Evolutionary conservation across 2,113 vertebrate species (phyloP).

Genomic region (Tupaia tana): DNA sequence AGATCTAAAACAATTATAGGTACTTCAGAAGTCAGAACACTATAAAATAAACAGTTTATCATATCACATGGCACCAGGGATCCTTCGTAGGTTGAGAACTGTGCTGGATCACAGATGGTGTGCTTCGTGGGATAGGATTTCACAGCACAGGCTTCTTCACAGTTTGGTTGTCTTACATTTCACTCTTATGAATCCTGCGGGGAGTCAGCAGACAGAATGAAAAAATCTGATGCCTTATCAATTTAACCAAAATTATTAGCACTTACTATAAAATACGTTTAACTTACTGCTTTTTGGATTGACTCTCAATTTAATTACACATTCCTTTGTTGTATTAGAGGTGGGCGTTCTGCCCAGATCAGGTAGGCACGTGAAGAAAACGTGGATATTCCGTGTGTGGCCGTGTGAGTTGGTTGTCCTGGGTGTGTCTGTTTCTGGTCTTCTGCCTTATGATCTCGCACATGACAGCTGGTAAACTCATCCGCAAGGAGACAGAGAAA

Average conservation of each 20-base stretch:
- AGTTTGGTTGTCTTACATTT: conserved; percentile 19
- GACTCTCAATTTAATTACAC: background rate
- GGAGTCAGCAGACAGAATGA: background rate
- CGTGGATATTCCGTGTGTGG: background rate
- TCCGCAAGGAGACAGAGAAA: background rate
- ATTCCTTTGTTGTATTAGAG: background rate
- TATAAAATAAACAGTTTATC: background rate
- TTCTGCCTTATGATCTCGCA: background rate
- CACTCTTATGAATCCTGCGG: background rate
- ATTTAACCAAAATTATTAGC: background rate
- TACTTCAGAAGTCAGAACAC: conserved; percentile 28
- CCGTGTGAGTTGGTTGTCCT: background rate
- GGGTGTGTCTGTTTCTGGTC: background rate
- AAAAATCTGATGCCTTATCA: background rate
- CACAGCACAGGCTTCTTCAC: conserved; percentile 30
- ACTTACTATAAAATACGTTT: background rate
- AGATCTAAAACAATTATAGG: background rate
- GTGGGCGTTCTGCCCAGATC: background rate
- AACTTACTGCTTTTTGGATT: background rate
- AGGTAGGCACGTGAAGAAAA: background rate
- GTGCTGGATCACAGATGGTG: conserved; percentile 21
- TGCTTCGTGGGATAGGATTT: conserved; percentile 23
- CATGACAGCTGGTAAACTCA: background rate
- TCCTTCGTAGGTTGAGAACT: background rate
- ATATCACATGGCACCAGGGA: background rate